Conservation (phyloP, 1,140 invertebrate species). For the Drosophila carrolli region DNA sequence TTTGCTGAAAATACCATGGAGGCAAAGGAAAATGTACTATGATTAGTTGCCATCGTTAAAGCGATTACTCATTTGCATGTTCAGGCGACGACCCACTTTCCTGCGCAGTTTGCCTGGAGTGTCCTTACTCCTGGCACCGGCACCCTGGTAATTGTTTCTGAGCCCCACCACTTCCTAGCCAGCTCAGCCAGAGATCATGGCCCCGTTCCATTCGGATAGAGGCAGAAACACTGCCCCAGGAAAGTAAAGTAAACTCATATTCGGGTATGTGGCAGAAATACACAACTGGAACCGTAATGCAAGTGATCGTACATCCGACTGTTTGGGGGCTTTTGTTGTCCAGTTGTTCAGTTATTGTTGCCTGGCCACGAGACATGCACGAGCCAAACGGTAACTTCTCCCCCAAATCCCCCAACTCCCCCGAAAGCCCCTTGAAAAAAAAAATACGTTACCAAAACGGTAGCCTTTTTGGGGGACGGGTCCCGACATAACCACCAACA, state of each 20-base stretch:
- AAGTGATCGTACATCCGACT: conserved; percentile 54
- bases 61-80: conserved; percentile 30
- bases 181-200: conserved; percentile 43
- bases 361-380: conserved; percentile 60
- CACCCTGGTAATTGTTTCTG: conserved; percentile 31
- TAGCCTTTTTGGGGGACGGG: conserved; percentile 65
- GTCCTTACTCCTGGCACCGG: conserved; percentile 35
- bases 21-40: conserved; percentile 8
- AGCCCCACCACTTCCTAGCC: conserved; percentile 26
- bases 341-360: conserved; percentile 66
- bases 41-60: conserved; percentile 25
- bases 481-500: conserved; percentile 46
- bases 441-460: conserved; percentile 43
- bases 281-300: conserved; percentile 47
- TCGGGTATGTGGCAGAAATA: conserved; percentile 22
- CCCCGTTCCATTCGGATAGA: conserved; percentile 28
- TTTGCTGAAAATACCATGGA: background rate
- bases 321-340: conserved; percentile 36
- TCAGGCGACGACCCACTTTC: conserved; percentile 15
- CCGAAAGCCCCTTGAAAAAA: background rate
- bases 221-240: conserved; percentile 38
- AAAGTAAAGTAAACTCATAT: conserved; percentile 42
- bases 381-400: conserved; percentile 44
- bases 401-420: background rate
- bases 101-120: conserved; percentile 20